Base-by-base conservation (phyloP, 2,113 vertebrate genomes). In the Plectropomus leopardus region DNA sequence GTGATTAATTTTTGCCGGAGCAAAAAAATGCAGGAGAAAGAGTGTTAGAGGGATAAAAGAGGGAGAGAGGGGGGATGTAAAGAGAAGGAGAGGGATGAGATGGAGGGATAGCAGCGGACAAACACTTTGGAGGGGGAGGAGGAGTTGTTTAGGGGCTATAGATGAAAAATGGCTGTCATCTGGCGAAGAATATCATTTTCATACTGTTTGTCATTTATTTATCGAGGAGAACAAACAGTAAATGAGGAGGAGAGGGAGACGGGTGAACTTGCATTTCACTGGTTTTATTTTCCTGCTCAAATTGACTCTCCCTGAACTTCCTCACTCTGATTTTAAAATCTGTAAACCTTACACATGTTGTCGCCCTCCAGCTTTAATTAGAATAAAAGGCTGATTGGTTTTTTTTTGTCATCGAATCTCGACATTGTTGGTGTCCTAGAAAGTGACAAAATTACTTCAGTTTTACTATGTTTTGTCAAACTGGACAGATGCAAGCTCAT, bases 1-100 rank as follows among this genome's bases (percentile, higher is more conserved):
- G 86, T 87, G 88, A 90, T 94, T 93, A 94, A 93, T 94, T 94
- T 92, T 90, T 90, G 89, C 69, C 54, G 50, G 81, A 86, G 84
- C 54, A 87, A 91, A 82, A 67, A 55, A 44, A 64, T n/a, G 21
- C 3, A 0, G 7, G 26, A 53, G 45, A 84, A 85, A 88, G 87
- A 88, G 82, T 80, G 82, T 86, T 82, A 48, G 77, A 84, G 80
- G 78, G 69, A 61, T 60, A 36, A 48, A 30, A 19, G 10, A 2
- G 5, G 40, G 45, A 19, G 8, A 28, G 40, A 5, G 53, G 9
- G 58, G 2, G 16, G 76, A 7, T 4, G 63, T 21, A 40, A 45
- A 54, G 81, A 79, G 76, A 83, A 84, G 80, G 77, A 79, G 65
- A 76, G 57, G 47, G 70, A 76, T 28, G 48, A 80, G 81, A 84